Evolutionary conservation across 2,888 invertebrate species (phyloP), one percentile per base, ranked within the genome.

Genomic region (Allophyes oxyacanthae): DNA sequence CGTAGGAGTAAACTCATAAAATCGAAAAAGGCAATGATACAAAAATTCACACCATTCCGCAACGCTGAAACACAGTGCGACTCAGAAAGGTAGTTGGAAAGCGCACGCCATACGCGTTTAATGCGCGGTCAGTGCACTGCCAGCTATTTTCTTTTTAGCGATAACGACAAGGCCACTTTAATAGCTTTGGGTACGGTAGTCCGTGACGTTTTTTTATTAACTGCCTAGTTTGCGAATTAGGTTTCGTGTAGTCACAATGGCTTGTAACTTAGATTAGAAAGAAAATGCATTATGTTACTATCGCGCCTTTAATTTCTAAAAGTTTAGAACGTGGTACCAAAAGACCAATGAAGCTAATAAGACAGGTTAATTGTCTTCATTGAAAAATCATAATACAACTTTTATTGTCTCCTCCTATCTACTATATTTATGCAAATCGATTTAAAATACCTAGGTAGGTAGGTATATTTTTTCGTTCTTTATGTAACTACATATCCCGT

Each of bases 91-190:
- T 75, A 74, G 73, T 52, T 74, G 78, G 67, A 77, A 80, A 75
- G 62, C 75, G 48, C 60, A 59, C 65, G 36, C 62, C 43, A 51
- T 61, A 54, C 60, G 61, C 57, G 55, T 58, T 54, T 45, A 54
- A 65, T 56, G 59, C 64, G 73, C 83, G 88, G 86, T 87, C 87
- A 87, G 58, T 87, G 88, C 84, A 81, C 86, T 73, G 75, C 59
- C 63, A 77, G 78, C 84, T 86, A 86, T 88, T 87, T 89, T 87
- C 86, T 86, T 86, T 81, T 82, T 75, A 79, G 84, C 90, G 91
- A 91, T 92, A 92, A 90, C 88, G 81, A 73, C 90, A 90, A 91
- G 92, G 90, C 89, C 89, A 82, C 82, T 81, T 82, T 90, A 89
- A 91, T 89, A 83, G 88, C 85, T 88, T 91, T 88, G 82, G 89